Percentiles rank a stretch among this genome's conserved stretches.
Evolutionary conservation across 2,113 vertebrate genomes (phyloP).

Genomic region (Tragelaphus scriptus): DNA sequence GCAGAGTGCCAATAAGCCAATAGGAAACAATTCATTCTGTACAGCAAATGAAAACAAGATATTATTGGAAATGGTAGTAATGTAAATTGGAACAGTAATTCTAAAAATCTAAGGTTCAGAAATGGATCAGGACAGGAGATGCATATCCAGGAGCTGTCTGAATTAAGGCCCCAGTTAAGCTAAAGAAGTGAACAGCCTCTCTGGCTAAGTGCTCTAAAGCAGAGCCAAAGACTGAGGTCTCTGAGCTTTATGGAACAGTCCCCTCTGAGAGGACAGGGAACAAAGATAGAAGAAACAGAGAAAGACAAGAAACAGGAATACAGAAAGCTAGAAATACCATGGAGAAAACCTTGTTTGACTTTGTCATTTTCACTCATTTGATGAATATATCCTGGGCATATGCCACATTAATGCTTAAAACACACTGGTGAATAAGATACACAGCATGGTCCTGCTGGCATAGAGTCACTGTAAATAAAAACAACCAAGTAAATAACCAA

Average conservation of each 20-base stretch:
- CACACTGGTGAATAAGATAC: neutral
- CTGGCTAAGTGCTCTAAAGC: neutral
- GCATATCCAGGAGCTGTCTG: neutral
- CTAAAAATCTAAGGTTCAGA: slow-evolving; percentile 24
- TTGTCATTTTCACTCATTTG: neutral
- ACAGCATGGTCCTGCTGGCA: neutral
- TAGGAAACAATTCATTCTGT: neutral
- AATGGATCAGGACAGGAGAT: neutral
- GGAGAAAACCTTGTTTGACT: neutral
- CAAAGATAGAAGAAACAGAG: neutral
- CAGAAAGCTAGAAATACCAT: neutral
- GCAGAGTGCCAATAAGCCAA: neutral
- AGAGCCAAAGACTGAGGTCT: neutral
- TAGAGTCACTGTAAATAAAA: slow-evolving; percentile 10
- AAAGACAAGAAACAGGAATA: neutral
- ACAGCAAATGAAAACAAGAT: slow-evolving; percentile 40
- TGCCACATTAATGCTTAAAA: neutral
- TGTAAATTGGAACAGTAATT: neutral
- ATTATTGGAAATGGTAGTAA: neutral
- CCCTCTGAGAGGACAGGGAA: neutral
- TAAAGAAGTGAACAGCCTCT: neutral
- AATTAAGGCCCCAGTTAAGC: neutral
- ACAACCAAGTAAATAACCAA: slow-evolving; percentile 25
- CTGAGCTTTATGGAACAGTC: neutral
- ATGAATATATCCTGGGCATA: neutral